Evolutionary conservation across 2,888 invertebrate species (phyloP), one percentile per base, ranked within the genome.

Genomic region (Polietes domitor): DNA sequence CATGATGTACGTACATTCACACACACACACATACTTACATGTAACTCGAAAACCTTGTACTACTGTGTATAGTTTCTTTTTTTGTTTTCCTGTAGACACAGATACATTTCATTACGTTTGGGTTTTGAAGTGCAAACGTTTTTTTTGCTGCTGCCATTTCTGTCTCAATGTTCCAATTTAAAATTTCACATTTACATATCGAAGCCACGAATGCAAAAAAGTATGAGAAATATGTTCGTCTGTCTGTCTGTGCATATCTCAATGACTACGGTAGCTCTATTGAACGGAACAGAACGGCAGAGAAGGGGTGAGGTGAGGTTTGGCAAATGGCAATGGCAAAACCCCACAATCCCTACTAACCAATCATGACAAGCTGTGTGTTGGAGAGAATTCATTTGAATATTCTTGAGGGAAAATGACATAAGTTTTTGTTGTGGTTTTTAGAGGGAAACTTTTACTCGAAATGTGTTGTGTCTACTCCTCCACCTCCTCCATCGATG

Each of bases 351-450:
- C 32, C 32, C 32, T 6, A 32, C 1, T 21, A 21, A 55, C 21
- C 55, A 21, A 10, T 55, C 55, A 19, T 21, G 2, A 10, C 55
- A 55, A 24, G 21, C 21, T 55, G 55, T 55, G 21, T 24, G 21
- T 21, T 41, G 41, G 12, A 12, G 41, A 7, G 10, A 24, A 55
- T 55, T 21, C 24, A 55, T 55, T 55, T 55, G 55, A 55, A 55
- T 55, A 55, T 55, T 55, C 24, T 55, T 55, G 21, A 24, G n/a
- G 50, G 55, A 55, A 19, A 24, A 55, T 55, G 21, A 2, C 24
- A 55, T 12, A 24, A 55, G 21, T 55, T 55, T 19, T 55, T 55
- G 6, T 50, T 15, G 50, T 55, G 55, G 55, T 55, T 55, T 55
- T 55, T 19, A 7, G 12, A 55, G n/a, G 2, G 41, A 41, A 41